Conservation (phyloP, 2,113 vertebrate species). For the Menidia beryllina region DNA sequence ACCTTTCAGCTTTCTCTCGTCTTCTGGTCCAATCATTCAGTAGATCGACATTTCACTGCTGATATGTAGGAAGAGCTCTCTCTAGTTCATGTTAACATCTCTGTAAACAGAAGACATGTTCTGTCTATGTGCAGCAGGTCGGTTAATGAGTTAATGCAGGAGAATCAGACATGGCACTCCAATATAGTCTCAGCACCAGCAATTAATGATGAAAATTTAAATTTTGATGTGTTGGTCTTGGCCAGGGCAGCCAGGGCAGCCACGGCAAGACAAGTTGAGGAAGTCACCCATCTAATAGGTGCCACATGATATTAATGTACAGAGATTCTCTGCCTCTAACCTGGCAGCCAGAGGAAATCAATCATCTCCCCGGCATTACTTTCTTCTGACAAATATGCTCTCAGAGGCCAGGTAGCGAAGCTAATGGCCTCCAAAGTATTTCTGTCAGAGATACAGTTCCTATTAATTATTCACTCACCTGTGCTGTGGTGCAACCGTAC, state of each 20-base stretch:
- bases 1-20: no score
- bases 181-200: constrained; percentile 41
- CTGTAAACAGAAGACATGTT: no score
- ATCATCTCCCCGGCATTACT: constrained; percentile 68
- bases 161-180: constrained; percentile 18
- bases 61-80: no score
- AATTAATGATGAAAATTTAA: constrained; percentile 74
- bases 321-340: constrained; percentile 63
- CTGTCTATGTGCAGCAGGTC: constrained; percentile 6
- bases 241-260: constrained; percentile 19
- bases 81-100: not conserved
- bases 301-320: constrained; percentile 78
- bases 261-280: constrained; percentile 56
- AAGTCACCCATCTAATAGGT: constrained; percentile 74
- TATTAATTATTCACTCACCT: constrained; percentile 83
- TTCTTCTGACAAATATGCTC: constrained; percentile 77
- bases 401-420: constrained; percentile 70
- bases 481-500: constrained; percentile 67
- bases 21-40: no score
- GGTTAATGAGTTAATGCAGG: not conserved
- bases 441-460: constrained; percentile 75
- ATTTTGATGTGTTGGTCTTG: constrained; percentile 58
- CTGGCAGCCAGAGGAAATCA: constrained; percentile 74
- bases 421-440: constrained; percentile 81
- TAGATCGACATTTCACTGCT: no score